These are phyloP conservation scores for Hydraecia micacea DNA, from an alignment of 2,888 invertebrate genomes.

Conservation along the genomic window DNA sequence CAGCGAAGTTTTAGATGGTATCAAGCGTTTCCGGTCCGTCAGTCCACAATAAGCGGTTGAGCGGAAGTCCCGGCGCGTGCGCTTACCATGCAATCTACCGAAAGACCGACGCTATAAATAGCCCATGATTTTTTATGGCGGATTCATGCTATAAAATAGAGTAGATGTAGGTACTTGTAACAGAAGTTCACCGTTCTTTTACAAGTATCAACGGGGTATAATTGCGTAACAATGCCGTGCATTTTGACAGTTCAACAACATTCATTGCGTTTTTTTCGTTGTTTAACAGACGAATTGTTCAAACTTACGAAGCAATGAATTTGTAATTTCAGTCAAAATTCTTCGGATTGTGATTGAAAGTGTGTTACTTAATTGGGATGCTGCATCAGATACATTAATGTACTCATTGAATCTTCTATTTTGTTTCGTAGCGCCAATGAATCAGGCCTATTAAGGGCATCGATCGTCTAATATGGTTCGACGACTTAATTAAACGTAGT, in stretches of 20 bases:
- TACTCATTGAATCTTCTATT: conserved; percentile 5
- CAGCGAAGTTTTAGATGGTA: conserved; percentile 76
- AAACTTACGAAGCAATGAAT: background rate
- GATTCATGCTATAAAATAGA: conserved; percentile 55
- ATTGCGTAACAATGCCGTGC: background rate
- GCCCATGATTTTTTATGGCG: conserved; percentile 68
- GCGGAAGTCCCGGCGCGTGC: conserved; percentile 87
- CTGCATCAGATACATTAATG: background rate
- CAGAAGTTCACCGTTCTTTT: conserved; percentile 37
- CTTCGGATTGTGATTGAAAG: background rate
- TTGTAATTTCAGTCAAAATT: background rate
- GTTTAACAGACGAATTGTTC: background rate
- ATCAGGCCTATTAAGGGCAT: conserved; percentile 4
- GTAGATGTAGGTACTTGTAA: conserved; percentile 35
- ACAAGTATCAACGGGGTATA: background rate
- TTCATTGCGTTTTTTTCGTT: background rate
- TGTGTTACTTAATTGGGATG: background rate
- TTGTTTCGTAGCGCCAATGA: conserved; percentile 5
- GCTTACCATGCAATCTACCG: conserved; percentile 76
- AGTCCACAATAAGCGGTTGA: conserved; percentile 74
- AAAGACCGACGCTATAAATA: conserved; percentile 53
- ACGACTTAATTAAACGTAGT: conserved; percentile 34
- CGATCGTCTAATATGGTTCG: conserved; percentile 15
- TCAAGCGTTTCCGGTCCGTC: conserved; percentile 80
- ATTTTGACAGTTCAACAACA: background rate